Conservation (phyloP, 2,888 invertebrate genomes). For the Aphidius colemani region DNA sequence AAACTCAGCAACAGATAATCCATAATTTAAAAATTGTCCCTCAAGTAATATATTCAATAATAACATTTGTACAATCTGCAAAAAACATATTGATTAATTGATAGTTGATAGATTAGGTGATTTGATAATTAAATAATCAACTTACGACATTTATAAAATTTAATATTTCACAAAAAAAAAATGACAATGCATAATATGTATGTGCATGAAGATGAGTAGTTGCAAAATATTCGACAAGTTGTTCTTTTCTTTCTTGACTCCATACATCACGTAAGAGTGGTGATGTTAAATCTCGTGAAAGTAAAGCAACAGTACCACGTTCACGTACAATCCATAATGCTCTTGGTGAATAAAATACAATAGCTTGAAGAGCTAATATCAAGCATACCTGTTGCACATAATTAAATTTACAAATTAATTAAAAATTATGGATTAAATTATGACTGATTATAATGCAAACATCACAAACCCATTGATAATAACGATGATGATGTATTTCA, state of each 20-base stretch:
- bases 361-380: conserved; percentile 70
- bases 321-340: conserved; percentile 77
- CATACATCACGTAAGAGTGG: conserved; percentile 66
- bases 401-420: conserved; percentile 9
- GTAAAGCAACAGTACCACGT: conserved; percentile 66
- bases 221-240: conserved; percentile 66
- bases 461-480: conserved; percentile 72
- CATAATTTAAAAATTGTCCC: conserved; percentile 68
- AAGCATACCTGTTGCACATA: conserved; percentile 61
- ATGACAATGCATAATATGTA: conserved; percentile 70
- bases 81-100: background rate
- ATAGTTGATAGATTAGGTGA: too few relatives aligned
- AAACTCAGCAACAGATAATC: conserved; percentile 63
- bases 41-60: conserved; percentile 70
- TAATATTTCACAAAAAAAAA: conserved; percentile 73
- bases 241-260: conserved; percentile 63
- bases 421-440: background rate
- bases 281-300: conserved; percentile 65
- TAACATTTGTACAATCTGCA: conserved; percentile 70
- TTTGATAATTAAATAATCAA: conserved; percentile 16
- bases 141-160: conserved; percentile 77
- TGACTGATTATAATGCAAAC: background rate
- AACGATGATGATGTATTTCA: conserved; percentile 66
- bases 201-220: conserved; percentile 65
- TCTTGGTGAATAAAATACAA: conserved; percentile 72